Base-by-base conservation (phyloP, 23 tunicate genomes). In the Phallusia fumigata region DNA sequence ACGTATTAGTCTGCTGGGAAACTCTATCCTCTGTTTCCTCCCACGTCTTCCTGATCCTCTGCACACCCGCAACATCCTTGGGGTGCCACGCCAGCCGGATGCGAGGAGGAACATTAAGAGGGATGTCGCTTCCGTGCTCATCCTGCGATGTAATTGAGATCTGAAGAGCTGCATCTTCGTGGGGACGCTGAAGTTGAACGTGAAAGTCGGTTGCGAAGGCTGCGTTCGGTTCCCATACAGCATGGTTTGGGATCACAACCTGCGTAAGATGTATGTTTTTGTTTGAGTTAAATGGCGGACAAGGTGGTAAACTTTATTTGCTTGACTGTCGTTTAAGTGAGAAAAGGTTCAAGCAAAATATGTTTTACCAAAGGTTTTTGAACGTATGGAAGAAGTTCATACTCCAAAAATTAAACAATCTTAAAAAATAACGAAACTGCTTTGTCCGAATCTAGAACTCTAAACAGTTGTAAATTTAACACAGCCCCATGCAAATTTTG, bases 101-200 rank as follows among this genome's bases (percentile, higher is more conserved):
- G 32, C 93, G 82, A 0, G 93, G 90, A 21, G 93, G 90, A 33
- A 93, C 90, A 51, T 74, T 88, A 6, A 93, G 82, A 12, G 98
- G 98, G n/a, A 88, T 93, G 80, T 93, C 98, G 74, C 91, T 88
- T 30, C 88, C 98, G 74, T 81, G 78, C 44, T 93, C 93, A 82
- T 93, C 98, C 75, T 93, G 87, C 2, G 98, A 86, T 35, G 88
- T 88, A 28, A 93, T 88, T 15, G 93, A 82, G 31, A 88, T 87
- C 36, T 88, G 85, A 2, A 88, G 30, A 2, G 81, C 44, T 0
- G 87, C 81, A 74, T 84, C 87, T 47, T 80, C 87, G 53, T 83
- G 65, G 1, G 85, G 81, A 33, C 88, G 84, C 32, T 40, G 32
- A 5, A 88, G 75, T 5, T 83, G 75, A 32, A 88, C 30, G 35